Conservation (phyloP, 2,113 vertebrate species). For the Gadus macrocephalus region DNA sequence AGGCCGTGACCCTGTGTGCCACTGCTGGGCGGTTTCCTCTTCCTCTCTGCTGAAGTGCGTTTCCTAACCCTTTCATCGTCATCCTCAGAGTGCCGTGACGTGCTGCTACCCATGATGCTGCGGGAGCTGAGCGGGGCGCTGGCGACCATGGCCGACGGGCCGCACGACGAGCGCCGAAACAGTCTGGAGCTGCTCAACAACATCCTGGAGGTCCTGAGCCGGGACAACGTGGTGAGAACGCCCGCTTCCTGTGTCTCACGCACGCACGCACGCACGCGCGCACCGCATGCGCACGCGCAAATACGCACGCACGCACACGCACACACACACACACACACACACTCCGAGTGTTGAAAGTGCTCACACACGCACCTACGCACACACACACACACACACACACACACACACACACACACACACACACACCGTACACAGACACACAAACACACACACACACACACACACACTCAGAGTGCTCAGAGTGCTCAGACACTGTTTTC, state of each 20-base stretch:
- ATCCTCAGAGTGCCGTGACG: conserved; percentile 86
- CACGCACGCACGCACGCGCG: not conserved
- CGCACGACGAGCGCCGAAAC: conserved; percentile 76
- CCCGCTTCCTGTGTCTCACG: not conserved
- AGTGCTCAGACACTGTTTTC: too few relatives aligned
- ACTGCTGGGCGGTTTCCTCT: too few relatives aligned
- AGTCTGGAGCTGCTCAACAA: conserved; percentile 91
- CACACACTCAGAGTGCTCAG: not conserved
- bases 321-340: conserved; percentile 10
- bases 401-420: conserved; percentile 3
- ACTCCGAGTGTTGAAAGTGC: not conserved
- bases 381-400: conserved; percentile 5
- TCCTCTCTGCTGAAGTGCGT: conserved; percentile 1
- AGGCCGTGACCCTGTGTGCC: too few relatives aligned
- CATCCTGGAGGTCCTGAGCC: conserved; percentile 92
- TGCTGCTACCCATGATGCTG: conserved; percentile 92
- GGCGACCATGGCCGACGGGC: conserved; percentile 69
- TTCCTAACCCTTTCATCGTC: not conserved
- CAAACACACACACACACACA: not conserved
- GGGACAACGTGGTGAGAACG: conserved; percentile 81
- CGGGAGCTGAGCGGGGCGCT: conserved; percentile 83
- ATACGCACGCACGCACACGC: too few relatives aligned
- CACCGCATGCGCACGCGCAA: not conserved
- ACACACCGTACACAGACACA: conserved; percentile 1
- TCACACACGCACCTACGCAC: not conserved